phyloP scores from a whole-genome alignment of 2,113 vertebrate genomes.

The Edolisoma coerulescens region DNA sequence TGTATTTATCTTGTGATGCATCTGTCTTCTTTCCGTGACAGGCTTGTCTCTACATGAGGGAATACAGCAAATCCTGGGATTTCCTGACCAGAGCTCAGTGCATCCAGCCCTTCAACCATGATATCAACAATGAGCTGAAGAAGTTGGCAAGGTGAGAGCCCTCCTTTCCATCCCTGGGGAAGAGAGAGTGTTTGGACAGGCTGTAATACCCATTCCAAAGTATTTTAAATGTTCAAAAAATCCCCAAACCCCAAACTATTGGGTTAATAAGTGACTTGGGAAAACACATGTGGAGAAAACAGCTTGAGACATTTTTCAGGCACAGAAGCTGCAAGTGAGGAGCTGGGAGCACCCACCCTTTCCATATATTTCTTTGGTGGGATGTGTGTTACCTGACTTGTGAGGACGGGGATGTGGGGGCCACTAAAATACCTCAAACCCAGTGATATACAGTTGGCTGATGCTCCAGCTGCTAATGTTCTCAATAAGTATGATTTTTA shows the following conservation, averaged over 20 bases:
- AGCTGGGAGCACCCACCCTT: not conserved
- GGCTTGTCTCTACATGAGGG: slow-evolving; percentile 83
- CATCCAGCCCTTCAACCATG: slow-evolving; percentile 81
- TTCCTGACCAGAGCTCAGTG: slow-evolving; percentile 83
- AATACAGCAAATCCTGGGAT: slow-evolving; percentile 81
- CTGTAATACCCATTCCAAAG: not conserved
- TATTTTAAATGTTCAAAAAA: not conserved
- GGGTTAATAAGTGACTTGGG: not conserved
- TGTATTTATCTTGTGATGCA: not conserved
- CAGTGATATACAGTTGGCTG: not conserved
- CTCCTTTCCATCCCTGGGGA: not conserved
- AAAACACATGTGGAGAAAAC: not conserved
- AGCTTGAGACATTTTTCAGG: not conserved
- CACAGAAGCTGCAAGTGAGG: not conserved
- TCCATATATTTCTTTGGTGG: not conserved
- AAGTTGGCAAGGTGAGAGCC: slow-evolving; percentile 80
- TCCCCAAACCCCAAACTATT: rapidly evolving
- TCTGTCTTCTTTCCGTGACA: slow-evolving; percentile 10
- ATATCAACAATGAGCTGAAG: slow-evolving; percentile 86
- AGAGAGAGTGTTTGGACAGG: not conserved
- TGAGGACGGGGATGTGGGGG: no score
- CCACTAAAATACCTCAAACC: not conserved
- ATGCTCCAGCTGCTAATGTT: not conserved
- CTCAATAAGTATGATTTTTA: not conserved
- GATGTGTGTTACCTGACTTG: not conserved